These are phyloP conservation scores for Squalus acanthias DNA, from an alignment of 2,797 vertebrate genomes.

Conservation along the genomic window DNA sequence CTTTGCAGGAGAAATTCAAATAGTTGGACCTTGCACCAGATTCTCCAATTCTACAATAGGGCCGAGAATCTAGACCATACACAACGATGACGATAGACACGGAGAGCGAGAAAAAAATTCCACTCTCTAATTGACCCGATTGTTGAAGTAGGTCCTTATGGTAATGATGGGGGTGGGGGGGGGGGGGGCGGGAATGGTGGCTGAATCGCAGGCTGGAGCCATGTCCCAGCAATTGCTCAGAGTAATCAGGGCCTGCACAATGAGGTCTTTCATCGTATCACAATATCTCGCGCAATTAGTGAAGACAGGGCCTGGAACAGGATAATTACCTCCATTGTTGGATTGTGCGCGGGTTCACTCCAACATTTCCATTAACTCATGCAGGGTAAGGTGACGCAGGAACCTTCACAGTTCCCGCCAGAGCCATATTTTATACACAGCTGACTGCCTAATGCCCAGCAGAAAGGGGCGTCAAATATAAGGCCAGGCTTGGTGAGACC, in stretches of 20 bases:
- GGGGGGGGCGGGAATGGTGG: background rate
- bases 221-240: background rate
- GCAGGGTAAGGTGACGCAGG: background rate
- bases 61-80: background rate
- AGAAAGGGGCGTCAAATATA: background rate
- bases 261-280: background rate
- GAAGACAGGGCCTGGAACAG: background rate
- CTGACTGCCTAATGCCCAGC: background rate
- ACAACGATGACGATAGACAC: background rate
- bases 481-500: background rate
- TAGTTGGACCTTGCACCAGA: background rate
- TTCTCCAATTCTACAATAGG: background rate
- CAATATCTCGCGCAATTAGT: background rate
- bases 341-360: background rate
- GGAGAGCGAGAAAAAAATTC: background rate
- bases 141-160: background rate
- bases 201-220: background rate
- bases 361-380: background rate
- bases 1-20: background rate
- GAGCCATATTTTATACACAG: background rate
- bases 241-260: background rate
- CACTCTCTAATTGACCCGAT: background rate
- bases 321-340: conserved; percentile 22
- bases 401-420: background rate
- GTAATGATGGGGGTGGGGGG: background rate